phyloP scores from a whole-genome alignment of 2,888 invertebrate species.

The Drosophila multiciliata region DNA sequence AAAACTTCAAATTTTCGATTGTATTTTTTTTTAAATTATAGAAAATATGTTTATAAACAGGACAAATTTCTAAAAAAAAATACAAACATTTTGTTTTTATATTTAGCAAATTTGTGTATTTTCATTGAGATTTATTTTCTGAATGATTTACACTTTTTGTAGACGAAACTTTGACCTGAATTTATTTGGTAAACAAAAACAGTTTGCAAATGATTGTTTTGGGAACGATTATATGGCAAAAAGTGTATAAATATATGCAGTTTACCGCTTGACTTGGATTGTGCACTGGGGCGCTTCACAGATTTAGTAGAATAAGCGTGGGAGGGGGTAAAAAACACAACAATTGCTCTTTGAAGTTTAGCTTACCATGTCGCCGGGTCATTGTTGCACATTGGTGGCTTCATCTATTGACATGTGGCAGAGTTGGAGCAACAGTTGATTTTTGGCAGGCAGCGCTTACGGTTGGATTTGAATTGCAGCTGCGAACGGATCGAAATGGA shows the following conservation, averaged over 20 bases:
- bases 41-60: too few species aligned
- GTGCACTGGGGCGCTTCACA: constrained; percentile 63
- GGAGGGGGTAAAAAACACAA: constrained; percentile 16
- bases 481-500: constrained; percentile 27
- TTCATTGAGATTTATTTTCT: background rate
- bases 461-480: constrained; percentile 35
- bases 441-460: constrained; percentile 27
- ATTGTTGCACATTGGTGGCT: constrained; percentile 49
- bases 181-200: background rate
- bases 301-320: constrained; percentile 34
- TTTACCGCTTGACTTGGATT: constrained; percentile 39
- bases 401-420: constrained; percentile 12
- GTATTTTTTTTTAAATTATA: too few species aligned
- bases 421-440: constrained; percentile 42
- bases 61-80: too few species aligned
- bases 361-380: constrained; percentile 71
- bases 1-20: too few species aligned
- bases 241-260: constrained; percentile 1
- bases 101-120: background rate
- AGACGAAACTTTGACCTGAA: background rate
- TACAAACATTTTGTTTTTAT: background rate
- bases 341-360: constrained; percentile 68
- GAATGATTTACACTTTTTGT: background rate
- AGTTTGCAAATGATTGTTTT: background rate
- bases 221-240: background rate